phyloP scores from a whole-genome alignment of 2,113 vertebrate genomes.

The Casuarius casuarius region DNA sequence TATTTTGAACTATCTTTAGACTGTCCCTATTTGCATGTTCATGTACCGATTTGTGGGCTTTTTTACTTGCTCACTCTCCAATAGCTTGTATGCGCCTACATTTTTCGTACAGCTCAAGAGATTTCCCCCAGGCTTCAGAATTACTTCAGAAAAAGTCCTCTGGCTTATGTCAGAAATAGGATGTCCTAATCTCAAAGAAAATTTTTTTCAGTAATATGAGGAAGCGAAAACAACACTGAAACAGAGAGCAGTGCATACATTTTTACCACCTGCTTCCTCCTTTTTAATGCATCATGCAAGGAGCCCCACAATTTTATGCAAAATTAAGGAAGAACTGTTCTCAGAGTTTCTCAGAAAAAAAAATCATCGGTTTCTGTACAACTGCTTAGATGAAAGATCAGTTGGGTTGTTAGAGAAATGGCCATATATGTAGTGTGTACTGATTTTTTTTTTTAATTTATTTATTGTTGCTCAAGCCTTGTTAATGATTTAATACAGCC shows the following conservation, averaged over 20 bases:
- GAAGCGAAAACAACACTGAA: slow-evolving; percentile 15
- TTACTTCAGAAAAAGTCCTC: neutral
- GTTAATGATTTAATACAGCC: neutral
- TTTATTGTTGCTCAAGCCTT: neutral
- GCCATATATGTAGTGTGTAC: fast-evolving
- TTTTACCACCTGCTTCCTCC: neutral
- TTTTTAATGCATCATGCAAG: neutral
- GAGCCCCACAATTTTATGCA: fast-evolving
- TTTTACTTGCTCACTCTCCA: neutral
- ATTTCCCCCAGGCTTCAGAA: neutral
- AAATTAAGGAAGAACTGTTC: neutral
- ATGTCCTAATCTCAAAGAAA: neutral
- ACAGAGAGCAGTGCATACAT: neutral
- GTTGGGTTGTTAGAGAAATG: neutral
- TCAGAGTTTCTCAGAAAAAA: neutral
- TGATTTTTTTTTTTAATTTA: neutral
- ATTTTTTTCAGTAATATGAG: neutral
- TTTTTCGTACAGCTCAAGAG: neutral
- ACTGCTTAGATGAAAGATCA: neutral
- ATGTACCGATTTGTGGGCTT: fast-evolving
- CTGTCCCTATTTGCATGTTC: fast-evolving
- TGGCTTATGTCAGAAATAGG: neutral
- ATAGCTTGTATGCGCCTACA: fast-evolving
- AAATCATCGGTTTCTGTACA: neutral
- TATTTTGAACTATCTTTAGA: neutral